Evolutionary conservation across 2,797 vertebrate genomes (phyloP).

Genomic region (Xenopus petersii): DNA sequence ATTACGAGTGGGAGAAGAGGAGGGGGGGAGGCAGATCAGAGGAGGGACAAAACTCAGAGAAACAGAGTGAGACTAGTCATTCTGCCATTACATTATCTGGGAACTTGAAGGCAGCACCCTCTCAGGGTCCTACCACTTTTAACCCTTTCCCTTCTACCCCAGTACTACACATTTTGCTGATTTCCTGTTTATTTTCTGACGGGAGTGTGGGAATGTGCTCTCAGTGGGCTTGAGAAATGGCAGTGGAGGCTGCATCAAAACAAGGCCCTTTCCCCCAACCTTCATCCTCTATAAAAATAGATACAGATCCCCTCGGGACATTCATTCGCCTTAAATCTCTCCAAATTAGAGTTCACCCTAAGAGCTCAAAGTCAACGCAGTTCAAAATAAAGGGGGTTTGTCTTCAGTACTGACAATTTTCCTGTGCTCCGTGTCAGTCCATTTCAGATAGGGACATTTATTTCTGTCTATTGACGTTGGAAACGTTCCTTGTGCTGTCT

Average conservation of each 20-base stretch:
- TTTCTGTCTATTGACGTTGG: background rate
- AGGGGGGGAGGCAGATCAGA: slow-evolving; percentile 54
- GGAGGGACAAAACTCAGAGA: slow-evolving; percentile 52
- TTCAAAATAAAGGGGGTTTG: background rate
- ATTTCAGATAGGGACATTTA: background rate
- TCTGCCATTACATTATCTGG: slow-evolving; percentile 51
- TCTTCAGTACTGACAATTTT: background rate
- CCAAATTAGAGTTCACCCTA: no score
- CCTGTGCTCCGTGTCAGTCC: background rate
- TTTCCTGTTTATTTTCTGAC: slow-evolving; percentile 24
- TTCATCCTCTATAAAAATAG: slow-evolving; percentile 9
- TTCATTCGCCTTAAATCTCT: slow-evolving; percentile 30
- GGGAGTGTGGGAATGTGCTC: slow-evolving; percentile 40
- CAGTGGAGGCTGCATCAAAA: slow-evolving; percentile 21
- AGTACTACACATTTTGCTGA: slow-evolving; percentile 7
- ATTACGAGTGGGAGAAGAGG: slow-evolving; percentile 70
- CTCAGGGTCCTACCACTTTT: slow-evolving; percentile 26
- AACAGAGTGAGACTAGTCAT: slow-evolving; percentile 51
- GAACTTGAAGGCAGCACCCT: slow-evolving; percentile 51
- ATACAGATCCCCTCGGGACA: background rate
- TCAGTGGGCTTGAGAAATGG: slow-evolving; percentile 31
- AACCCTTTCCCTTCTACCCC: slow-evolving; percentile 9
- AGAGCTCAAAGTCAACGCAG: background rate
- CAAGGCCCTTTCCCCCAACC: slow-evolving; percentile 2
- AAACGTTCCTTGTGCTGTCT: background rate